phyloP scores from a whole-genome alignment of 2,888 invertebrate species.

The Lepidochitona cinerea region DNA sequence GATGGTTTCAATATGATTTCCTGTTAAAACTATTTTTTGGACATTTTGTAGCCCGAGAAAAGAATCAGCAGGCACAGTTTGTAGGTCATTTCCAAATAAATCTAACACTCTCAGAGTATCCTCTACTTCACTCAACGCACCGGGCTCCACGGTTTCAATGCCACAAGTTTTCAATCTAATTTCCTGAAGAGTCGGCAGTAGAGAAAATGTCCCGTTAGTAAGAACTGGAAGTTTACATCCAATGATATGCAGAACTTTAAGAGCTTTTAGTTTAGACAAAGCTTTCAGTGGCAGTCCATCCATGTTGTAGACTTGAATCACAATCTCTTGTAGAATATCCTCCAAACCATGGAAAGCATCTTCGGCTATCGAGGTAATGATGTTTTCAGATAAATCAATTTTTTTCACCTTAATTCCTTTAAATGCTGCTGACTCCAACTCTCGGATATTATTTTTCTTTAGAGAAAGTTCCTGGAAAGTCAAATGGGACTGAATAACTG shows the following conservation, averaged over 20 bases:
- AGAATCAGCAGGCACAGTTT: slow-evolving; percentile 14
- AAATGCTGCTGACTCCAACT: slow-evolving; percentile 30
- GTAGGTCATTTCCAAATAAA: slow-evolving; percentile 17
- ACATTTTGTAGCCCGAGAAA: slow-evolving; percentile 19
- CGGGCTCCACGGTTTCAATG: slow-evolving; percentile 22
- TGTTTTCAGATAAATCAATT: slow-evolving; percentile 36
- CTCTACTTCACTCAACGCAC: slow-evolving; percentile 22
- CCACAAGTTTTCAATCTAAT: slow-evolving; percentile 33
- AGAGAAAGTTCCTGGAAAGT: slow-evolving; percentile 31
- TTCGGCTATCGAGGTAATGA: slow-evolving; percentile 28
- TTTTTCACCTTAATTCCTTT: slow-evolving; percentile 28
- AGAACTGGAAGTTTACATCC: slow-evolving; percentile 30
- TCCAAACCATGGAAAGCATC: slow-evolving; percentile 34
- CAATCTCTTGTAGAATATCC: slow-evolving; percentile 26
- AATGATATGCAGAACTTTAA: slow-evolving; percentile 21
- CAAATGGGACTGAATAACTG: slow-evolving; percentile 33
- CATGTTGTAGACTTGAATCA: slow-evolving; percentile 24
- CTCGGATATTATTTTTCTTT: slow-evolving; percentile 33
- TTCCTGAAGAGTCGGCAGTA: slow-evolving; percentile 21
- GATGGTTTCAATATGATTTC: slow-evolving; percentile 21
- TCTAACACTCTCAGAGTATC: slow-evolving; percentile 21
- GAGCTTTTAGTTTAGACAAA: slow-evolving; percentile 15
- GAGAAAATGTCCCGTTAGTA: slow-evolving; percentile 17
- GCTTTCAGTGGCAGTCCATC: slow-evolving; percentile 29
- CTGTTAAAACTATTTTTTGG: slow-evolving; percentile 20